A percentile compares a stretch with the other conserved stretches of the same genome.
Conservation (phyloP, 2,888 invertebrate species). For the Busseola fusca region DNA sequence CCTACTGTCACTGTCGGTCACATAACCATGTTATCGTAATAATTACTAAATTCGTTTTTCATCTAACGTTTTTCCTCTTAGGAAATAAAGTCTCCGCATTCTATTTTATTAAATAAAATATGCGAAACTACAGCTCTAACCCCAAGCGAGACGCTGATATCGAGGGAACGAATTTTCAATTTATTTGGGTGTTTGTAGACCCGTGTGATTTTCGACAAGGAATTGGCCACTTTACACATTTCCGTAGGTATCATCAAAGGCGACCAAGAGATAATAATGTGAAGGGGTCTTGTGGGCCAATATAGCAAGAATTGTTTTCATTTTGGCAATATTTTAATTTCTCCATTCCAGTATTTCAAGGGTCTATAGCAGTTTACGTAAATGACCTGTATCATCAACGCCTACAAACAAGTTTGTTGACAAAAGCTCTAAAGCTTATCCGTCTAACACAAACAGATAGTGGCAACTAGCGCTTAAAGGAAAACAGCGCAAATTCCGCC, state of each 20-base stretch:
- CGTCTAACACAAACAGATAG: conserved; percentile 41
- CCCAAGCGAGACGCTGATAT: conserved; percentile 3
- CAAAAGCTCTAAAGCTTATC: conserved; percentile 36
- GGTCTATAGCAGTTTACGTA: not conserved
- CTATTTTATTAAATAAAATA: conserved; percentile 1
- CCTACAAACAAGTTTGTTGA: conserved; percentile 42
- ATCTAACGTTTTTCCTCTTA: not conserved
- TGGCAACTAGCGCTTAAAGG: conserved; percentile 35
- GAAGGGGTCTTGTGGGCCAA: not conserved
- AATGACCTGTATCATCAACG: conserved; percentile 12
- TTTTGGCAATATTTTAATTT: not conserved
- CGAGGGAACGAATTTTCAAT: conserved; percentile 6
- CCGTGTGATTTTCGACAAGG: conserved; percentile 14
- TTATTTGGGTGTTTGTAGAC: conserved; percentile 16
- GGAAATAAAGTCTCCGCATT: not conserved
- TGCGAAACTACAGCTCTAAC: not conserved
- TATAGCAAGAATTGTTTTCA: conserved; percentile 2
- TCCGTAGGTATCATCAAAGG: conserved; percentile 2
- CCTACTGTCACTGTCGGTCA: not conserved
- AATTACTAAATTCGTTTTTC: not conserved
- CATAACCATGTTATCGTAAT: not conserved
- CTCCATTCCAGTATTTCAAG: not conserved
- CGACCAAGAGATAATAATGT: conserved; percentile 2
- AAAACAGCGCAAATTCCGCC: conserved; percentile 32
- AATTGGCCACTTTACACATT: not conserved